These are phyloP conservation scores for Cepphus grylle DNA, from an alignment of 2,113 vertebrate species.

Conservation along the genomic window DNA sequence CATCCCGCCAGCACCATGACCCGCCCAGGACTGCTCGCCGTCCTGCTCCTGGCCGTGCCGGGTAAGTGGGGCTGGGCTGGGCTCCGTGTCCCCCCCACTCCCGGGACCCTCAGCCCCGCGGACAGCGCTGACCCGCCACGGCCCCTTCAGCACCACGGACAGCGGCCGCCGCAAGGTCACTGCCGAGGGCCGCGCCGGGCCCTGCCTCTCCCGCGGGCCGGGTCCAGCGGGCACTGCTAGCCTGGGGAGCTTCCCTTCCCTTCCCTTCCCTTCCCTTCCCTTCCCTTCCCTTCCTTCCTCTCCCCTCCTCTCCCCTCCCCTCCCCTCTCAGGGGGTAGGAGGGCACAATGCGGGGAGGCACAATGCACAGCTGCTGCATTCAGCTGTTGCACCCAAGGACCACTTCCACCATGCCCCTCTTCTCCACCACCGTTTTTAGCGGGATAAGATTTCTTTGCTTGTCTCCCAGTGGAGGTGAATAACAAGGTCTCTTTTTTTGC, in stretches of 20 bases:
- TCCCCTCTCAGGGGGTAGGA: not conserved
- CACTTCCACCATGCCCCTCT: not conserved
- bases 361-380: not conserved
- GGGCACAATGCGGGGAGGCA: not conserved
- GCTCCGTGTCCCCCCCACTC: not conserved
- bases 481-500: not conserved
- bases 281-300: too few species aligned
- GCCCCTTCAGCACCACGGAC: constrained; percentile 57
- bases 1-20: constrained; percentile 1
- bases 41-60: constrained; percentile 48
- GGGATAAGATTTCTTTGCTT: not conserved
- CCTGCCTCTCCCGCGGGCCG: not conserved
- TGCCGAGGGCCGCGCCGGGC: not conserved
- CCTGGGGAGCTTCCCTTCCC: too few species aligned
- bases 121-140: fast-evolving
- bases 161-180: constrained; percentile 53
- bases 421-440: not conserved
- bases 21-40: not conserved
- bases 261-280: too few species aligned
- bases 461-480: not conserved
- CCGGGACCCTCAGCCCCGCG: not conserved
- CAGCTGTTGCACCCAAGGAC: not conserved
- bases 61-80: constrained; percentile 32
- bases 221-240: not conserved
- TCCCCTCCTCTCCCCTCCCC: not conserved